Evolutionary conservation across 2,888 invertebrate species (phyloP).

Genomic region (Euphydryas editha): DNA sequence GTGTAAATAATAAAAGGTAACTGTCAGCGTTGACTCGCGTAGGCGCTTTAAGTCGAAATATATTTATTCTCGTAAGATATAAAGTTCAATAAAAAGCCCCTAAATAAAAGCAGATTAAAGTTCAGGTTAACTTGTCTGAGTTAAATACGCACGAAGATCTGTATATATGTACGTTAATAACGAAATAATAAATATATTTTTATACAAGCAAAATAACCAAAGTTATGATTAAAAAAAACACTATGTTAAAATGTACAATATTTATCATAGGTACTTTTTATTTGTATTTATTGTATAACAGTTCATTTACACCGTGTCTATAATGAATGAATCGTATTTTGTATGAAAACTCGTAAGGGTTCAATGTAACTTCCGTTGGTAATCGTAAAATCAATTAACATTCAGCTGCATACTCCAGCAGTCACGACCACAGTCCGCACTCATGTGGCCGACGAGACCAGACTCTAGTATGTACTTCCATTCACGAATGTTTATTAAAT

Average conservation of each 20-base stretch:
- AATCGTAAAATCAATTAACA: constrained; percentile 64
- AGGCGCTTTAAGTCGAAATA: constrained; percentile 23
- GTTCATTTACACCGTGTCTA: constrained; percentile 5
- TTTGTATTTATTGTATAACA: too few species aligned
- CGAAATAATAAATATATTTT: too few species aligned
- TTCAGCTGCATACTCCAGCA: constrained; percentile 59
- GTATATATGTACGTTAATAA: too few species aligned
- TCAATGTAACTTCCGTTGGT: constrained; percentile 49
- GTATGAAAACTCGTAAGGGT: constrained; percentile 40
- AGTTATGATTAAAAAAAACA: too few species aligned
- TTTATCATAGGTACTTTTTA: too few species aligned
- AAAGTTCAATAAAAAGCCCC: neutral
- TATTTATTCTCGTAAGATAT: neutral
- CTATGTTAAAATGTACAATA: too few species aligned
- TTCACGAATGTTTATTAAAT: constrained; percentile 54
- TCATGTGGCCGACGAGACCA: constrained; percentile 53
- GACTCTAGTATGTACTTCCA: constrained; percentile 59
- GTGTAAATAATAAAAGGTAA: constrained; percentile 52
- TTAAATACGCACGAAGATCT: too few species aligned
- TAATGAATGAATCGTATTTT: constrained; percentile 22
- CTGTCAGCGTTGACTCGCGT: constrained; percentile 36
- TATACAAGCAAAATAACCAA: too few species aligned
- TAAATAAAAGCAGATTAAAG: too few species aligned
- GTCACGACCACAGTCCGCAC: constrained; percentile 63
- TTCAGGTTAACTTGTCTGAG: too few species aligned